Evolutionary conservation across 2,113 vertebrate genomes (phyloP).

Genomic region (Nycticebus coucang): DNA sequence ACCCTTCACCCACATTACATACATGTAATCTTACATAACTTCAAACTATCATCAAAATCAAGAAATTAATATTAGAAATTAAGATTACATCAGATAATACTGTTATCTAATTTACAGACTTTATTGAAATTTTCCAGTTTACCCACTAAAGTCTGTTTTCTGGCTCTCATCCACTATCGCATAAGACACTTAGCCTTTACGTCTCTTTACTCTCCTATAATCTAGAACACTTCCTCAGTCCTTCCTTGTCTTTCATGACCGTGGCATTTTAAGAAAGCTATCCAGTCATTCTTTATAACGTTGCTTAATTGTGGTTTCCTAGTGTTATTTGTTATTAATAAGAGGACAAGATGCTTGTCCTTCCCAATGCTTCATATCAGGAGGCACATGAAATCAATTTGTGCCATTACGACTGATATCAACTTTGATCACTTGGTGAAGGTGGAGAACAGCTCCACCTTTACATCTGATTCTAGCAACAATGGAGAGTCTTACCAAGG

Average conservation of each 20-base stretch:
- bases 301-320: background rate
- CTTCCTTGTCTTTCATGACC: background rate
- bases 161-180: background rate
- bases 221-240: background rate
- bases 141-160: background rate
- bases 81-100: background rate
- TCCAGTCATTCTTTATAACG: background rate
- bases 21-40: background rate
- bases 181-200: background rate
- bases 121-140: background rate
- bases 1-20: background rate
- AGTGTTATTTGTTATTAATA: background rate
- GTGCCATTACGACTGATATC: background rate
- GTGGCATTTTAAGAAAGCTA: background rate
- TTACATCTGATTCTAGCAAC: background rate
- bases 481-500: background rate
- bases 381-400: background rate
- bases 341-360: background rate
- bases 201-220: background rate
- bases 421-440: background rate
- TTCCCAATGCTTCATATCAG: background rate
- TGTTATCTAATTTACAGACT: background rate
- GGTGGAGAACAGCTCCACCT: background rate
- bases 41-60: background rate
- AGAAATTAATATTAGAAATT: conserved; percentile 15